A percentile compares a stretch with the other conserved stretches of the same genome.
phyloP scores from a whole-genome alignment of 1,140 invertebrate genomes.

The Coenobita brevimanus region DNA sequence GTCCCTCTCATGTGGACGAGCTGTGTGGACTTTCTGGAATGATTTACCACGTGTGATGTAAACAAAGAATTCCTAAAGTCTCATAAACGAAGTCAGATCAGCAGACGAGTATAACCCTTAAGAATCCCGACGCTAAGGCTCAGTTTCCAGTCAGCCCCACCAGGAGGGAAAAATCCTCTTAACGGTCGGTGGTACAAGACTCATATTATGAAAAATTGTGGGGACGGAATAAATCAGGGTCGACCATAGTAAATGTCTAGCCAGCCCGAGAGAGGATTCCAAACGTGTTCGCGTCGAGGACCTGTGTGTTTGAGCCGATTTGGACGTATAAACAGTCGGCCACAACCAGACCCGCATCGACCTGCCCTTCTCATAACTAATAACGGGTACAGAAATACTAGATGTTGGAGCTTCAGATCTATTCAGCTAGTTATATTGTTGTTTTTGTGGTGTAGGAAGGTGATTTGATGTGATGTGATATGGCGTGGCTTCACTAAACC shows the following conservation, averaged over 20 bases:
- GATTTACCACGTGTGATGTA: constrained; percentile 35
- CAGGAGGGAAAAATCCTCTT: constrained; percentile 11
- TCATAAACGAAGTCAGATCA: constrained; percentile 3
- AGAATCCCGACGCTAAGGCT: not conserved
- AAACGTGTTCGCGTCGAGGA: constrained; percentile 29
- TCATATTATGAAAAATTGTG: constrained; percentile 39
- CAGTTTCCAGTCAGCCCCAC: not conserved
- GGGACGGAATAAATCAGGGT: constrained; percentile 42
- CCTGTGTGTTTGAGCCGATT: constrained; percentile 24
- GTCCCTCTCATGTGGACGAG: not conserved
- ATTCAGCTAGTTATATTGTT: no score
- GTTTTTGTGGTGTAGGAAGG: no score
- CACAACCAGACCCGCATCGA: not conserved
- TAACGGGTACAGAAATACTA: no score
- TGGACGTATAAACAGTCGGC: constrained; percentile 12
- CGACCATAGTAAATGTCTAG: constrained; percentile 39
- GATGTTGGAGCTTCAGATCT: no score
- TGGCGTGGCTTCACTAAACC: no score
- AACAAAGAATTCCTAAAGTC: constrained; percentile 14
- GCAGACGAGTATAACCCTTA: not conserved
- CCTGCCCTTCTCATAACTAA: no score
- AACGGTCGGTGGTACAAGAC: not conserved
- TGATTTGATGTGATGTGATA: no score
- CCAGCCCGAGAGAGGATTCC: constrained; percentile 14
- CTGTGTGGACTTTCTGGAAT: not conserved